phyloP scores from a whole-genome alignment of 2,113 vertebrate species.

The Catharus minimus region DNA sequence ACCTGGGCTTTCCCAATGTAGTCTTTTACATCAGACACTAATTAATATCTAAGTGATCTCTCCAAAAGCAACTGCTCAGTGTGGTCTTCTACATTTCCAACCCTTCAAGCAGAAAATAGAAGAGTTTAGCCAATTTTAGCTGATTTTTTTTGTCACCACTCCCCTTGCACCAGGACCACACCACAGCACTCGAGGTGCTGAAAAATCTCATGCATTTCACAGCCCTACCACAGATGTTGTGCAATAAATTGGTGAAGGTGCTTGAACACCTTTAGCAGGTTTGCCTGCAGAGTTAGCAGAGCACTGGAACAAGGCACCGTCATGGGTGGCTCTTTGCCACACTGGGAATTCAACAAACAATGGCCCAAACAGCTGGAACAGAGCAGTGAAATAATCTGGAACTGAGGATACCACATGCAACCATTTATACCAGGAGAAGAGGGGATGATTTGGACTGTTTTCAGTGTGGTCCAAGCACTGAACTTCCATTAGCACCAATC shows the following conservation, averaged over 20 bases:
- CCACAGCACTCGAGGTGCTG: not conserved
- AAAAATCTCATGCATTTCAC: not conserved
- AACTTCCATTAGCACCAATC: not conserved
- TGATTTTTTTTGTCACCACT: not conserved
- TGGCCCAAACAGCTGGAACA: not conserved
- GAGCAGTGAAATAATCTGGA: not conserved
- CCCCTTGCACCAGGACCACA: not conserved
- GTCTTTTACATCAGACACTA: not conserved
- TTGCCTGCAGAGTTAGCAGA: not conserved
- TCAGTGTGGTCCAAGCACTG: not conserved
- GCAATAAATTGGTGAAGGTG: not conserved
- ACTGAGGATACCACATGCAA: not conserved
- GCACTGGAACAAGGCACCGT: accelerated
- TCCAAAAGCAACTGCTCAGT: not conserved
- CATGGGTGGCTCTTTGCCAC: not conserved
- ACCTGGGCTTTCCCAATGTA: not conserved
- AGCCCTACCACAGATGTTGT: not conserved
- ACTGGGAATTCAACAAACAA: not conserved
- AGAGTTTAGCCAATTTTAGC: not conserved
- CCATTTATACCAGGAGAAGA: not conserved
- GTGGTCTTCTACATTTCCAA: not conserved
- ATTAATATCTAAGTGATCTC: conserved; percentile 18
- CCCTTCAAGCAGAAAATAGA: not conserved
- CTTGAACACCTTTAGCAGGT: not conserved
- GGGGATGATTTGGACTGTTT: not conserved